Evolutionary conservation across 2,888 invertebrate genomes (phyloP).

Genomic region (Calameuta idolon): DNA sequence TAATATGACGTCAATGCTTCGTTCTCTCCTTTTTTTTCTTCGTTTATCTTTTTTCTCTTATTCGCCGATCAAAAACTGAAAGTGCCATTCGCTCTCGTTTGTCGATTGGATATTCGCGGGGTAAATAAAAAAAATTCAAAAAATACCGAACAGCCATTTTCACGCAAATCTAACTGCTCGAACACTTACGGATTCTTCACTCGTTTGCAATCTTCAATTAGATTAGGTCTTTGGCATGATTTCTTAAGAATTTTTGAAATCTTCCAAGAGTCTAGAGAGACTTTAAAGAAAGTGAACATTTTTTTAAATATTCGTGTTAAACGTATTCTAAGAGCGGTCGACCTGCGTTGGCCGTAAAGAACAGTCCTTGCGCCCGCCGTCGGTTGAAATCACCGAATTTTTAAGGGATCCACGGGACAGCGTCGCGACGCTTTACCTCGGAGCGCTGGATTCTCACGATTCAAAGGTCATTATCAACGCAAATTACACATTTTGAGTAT

Average conservation of each 20-base stretch:
- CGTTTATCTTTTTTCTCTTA: constrained; percentile 35
- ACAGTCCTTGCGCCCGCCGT: constrained; percentile 41
- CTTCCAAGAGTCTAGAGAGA: neutral
- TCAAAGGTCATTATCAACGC: no score
- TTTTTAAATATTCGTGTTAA: neutral
- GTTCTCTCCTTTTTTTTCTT: constrained; percentile 10
- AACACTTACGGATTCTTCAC: no score
- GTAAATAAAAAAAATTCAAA: constrained; percentile 19
- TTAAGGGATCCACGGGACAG: constrained; percentile 23
- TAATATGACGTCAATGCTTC: constrained; percentile 28
- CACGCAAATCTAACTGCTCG: no score
- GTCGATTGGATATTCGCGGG: constrained; percentile 18
- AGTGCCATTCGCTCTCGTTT: constrained; percentile 27
- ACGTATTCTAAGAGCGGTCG: constrained; percentile 20
- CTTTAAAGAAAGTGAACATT: neutral
- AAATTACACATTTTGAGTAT: no score
- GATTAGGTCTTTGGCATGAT: no score
- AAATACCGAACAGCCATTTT: constrained; percentile 8
- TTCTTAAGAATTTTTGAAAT: no score
- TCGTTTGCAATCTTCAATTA: no score
- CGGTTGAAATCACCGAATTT: constrained; percentile 60
- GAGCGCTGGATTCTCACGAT: constrained; percentile 1
- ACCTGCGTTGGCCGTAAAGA: constrained; percentile 18
- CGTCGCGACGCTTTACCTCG: constrained; percentile 33
- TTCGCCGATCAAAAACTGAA: constrained; percentile 40